A percentile compares a stretch with the other conserved stretches of the same genome.
Conservation (phyloP, 2,797 vertebrate genomes). For the Chaunax sp. region DNA sequence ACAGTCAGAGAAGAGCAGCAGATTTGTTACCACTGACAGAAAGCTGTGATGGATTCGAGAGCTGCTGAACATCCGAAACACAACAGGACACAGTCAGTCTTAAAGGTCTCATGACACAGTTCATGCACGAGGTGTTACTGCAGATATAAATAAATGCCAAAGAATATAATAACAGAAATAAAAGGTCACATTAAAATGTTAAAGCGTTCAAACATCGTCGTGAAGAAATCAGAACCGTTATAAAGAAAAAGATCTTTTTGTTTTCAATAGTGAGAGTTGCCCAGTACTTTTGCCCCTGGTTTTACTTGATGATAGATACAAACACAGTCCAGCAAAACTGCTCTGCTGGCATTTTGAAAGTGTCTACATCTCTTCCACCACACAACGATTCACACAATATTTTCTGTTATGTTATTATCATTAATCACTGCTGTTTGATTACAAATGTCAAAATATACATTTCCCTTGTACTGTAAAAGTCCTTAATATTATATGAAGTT, state of each 20-base stretch:
- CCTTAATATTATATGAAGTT: no score
- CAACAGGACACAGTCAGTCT: conserved; percentile 44
- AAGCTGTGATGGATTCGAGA: conserved; percentile 84
- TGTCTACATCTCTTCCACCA: neutral
- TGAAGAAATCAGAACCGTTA: conserved; percentile 11
- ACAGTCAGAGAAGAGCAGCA: conserved; percentile 81
- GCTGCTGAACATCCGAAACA: conserved; percentile 63
- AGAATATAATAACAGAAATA: neutral
- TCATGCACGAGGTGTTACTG: conserved; percentile 20
- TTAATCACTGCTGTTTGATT: no score
- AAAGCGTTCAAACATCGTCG: neutral
- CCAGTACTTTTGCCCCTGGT: no score
- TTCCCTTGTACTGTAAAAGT: no score
- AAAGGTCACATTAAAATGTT: neutral
- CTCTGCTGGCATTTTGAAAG: neutral
- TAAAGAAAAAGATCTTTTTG: neutral
- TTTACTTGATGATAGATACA: no score
- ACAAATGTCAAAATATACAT: no score
- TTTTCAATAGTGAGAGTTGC: no score
- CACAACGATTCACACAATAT: no score
- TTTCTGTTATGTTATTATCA: no score
- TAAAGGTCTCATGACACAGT: conserved; percentile 35
- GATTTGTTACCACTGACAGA: conserved; percentile 82
- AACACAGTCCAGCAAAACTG: no score
- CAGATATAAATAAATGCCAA: conserved; percentile 14